Base-by-base conservation (phyloP, 2,797 vertebrate genomes). In the Tolypeutes matacus region DNA sequence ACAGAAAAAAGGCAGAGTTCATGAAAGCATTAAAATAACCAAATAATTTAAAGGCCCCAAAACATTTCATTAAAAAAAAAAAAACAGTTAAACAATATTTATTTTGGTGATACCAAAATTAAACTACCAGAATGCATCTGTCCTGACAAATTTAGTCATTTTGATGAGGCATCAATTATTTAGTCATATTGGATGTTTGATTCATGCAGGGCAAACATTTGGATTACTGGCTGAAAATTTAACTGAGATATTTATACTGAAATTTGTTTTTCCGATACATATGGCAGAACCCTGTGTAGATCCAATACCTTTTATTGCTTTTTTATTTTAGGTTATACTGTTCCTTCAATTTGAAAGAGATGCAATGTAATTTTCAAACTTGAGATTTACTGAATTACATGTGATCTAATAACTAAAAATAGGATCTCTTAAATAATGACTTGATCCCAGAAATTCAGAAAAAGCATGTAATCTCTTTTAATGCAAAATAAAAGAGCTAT, bases 321-420 rank as follows among this genome's bases (percentile, higher is more conserved):
- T 58, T 62, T 82, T 84, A 67, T 89, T 92, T 91, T 88, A 62
- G 91, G 65, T 81, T 88, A 53, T 21, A 13, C 5, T 72, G 13
- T 92, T 8, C 27, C 25, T 92, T 95, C 23, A 78, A 10, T 69
- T 87, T 92, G 9, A 87, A 96, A 91, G 70, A 67, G 12, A 87
- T 31, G 42, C 58, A 76, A 46, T 46, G 23, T 60, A 86, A 51
- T 86, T 84, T 91, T 92, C 42, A 67, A 91, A 89, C 0, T n/a
- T 69, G 80, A 93, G 9, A 80, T 83, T 29, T 42, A 39, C 65
- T 78, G 13, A 58, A 27, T 62, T 89, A 18, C 15, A 31, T 23
- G 29, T 39, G 69, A 72, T 18, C 6, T 34, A 73, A 7, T 56
- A 73, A 62, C 78, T 89, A 88, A 73, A 86, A 83, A 80, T 67